Percentiles rank a stretch among this genome's conserved stretches.
Evolutionary conservation across 2,888 invertebrate species (phyloP).

Genomic region (Amphipoea oculea): DNA sequence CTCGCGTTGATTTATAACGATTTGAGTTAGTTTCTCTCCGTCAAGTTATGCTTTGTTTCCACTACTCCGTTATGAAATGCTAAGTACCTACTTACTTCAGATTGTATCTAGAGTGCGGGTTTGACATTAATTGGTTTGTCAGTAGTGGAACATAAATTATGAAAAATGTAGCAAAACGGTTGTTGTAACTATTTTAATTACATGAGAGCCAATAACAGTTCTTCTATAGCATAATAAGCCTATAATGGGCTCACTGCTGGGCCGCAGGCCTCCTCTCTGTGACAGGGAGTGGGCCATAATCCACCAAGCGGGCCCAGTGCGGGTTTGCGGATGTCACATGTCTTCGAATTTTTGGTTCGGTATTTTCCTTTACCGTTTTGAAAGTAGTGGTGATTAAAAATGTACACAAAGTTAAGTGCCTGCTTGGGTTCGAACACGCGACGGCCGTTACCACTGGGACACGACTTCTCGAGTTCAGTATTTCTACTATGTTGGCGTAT

Average conservation of each 20-base stretch:
- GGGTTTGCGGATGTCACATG: neutral
- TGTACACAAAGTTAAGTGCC: neutral
- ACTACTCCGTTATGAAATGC: neutral
- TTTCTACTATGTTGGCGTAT: neutral
- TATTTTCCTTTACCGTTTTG: neutral
- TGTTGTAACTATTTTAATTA: neutral
- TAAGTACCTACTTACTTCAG: neutral
- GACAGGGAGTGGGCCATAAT: neutral
- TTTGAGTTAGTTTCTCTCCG: conserved; percentile 18
- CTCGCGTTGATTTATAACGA: conserved; percentile 37
- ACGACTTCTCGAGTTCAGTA: neutral
- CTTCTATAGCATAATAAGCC: neutral
- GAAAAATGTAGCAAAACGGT: neutral
- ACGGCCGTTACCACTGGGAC: neutral
- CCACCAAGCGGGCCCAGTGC: neutral
- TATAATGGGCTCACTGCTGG: neutral
- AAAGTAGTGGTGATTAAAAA: neutral
- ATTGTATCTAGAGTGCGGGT: neutral
- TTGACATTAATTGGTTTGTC: neutral
- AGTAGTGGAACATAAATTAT: no score
- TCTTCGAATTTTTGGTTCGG: neutral
- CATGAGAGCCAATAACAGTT: neutral
- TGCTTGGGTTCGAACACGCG: neutral
- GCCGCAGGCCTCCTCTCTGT: neutral
- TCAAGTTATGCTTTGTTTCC: conserved; percentile 19